Conservation (phyloP, 1,140 invertebrate genomes). For the Micrasema longulum region DNA sequence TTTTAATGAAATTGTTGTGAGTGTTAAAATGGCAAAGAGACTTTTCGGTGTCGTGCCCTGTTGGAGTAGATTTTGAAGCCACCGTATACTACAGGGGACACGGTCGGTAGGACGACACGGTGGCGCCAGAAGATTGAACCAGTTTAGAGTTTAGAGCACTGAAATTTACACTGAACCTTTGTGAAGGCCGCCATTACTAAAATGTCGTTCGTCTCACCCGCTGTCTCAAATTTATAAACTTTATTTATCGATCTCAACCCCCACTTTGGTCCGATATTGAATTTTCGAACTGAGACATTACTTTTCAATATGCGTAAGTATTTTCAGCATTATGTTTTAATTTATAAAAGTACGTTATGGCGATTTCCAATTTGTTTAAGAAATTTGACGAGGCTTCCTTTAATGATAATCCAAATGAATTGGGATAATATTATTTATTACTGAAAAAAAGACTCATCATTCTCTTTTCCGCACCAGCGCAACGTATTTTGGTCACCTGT, state of each 20-base stretch:
- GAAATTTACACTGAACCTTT: constrained; percentile 33
- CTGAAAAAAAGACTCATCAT: no score
- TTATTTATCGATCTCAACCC: constrained; percentile 30
- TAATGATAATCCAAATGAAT: no score
- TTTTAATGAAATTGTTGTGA: neutral
- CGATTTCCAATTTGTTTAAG: neutral
- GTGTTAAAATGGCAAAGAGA: neutral
- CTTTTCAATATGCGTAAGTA: no score
- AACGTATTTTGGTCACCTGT: no score
- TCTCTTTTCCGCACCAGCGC: no score
- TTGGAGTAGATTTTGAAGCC: neutral
- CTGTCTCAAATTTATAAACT: constrained; percentile 31
- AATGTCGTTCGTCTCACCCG: constrained; percentile 28
- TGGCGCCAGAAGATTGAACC: constrained; percentile 8
- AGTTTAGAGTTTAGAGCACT: constrained; percentile 21
- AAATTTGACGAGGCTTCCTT: no score
- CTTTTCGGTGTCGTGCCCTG: neutral
- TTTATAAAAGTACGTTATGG: neutral
- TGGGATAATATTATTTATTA: no score
- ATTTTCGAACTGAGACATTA: no score
- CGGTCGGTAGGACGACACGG: neutral
- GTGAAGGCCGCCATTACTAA: constrained; percentile 18
- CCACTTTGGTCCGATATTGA: neutral
- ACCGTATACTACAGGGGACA: neutral
- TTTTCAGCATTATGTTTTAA: neutral